Evolutionary conservation across 2,888 invertebrate genomes (phyloP), one percentile per base, ranked within the genome.

Genomic region (Lordiphosa andalusiaca): DNA sequence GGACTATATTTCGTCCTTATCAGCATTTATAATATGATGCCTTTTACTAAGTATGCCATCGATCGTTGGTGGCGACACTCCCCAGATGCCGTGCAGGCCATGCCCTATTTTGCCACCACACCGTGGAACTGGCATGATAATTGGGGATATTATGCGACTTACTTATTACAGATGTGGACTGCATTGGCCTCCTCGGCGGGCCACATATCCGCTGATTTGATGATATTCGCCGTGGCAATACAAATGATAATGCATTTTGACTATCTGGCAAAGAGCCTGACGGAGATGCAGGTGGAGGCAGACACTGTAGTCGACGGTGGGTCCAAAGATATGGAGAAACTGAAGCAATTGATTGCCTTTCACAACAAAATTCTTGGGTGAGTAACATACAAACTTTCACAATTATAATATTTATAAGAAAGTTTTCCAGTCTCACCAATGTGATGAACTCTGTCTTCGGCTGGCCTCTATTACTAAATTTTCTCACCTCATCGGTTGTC

Each of bases 211-310:
- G 69, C 77, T 12, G 88, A 89, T 56, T 60, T 88, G 33, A 64
- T 88, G 16, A 67, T 89, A 6, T 87, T 72, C 25, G 74, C 77
- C 2, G 59, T 84, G 36, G 73, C 74, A 4, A 84, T 77, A 10
- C 88, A 89, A 63, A 51, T 84, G 6, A 67, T 84, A 2, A 89
- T 89, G 89, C 88, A 89, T 53, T 88, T 82, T 23, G 84, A 89
- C 35, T 73, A 71, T 50, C 21, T 87, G 9, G 54, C 69, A 0
- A 53, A 58, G 4, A 38, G 38, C 4, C 53, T 88, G 0, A 38
- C 44, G 6, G 50, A 58, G 25, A 30, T 74, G 5, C 6, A 46
- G 0, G 37, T 63, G 2, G 38, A 61, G 19, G 9, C 39, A 0
- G 36, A 6, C 1, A 3, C 0, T 0, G 23, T 36, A 9, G 3